phyloP scores from a whole-genome alignment of 64 coral and sea anemone genomes.

The Montipora cactus region DNA sequence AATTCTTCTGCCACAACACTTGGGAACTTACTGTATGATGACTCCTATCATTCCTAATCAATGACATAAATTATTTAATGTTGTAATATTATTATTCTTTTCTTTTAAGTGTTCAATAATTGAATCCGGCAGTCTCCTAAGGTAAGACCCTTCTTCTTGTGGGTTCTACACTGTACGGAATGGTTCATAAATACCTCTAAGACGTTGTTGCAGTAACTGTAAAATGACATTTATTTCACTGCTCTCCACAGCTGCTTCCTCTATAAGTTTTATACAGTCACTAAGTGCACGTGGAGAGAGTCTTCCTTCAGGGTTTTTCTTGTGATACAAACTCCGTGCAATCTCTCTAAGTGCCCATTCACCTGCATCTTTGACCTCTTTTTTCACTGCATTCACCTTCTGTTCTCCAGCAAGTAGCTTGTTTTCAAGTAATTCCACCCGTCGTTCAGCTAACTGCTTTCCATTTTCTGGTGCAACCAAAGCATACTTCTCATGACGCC shows the following conservation, averaged over 20 bases:
- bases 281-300: neutral
- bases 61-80: too few relatives aligned
- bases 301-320: constrained; percentile 58
- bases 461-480: constrained; percentile 63
- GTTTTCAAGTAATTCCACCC: constrained; percentile 67
- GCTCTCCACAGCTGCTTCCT: constrained; percentile 53
- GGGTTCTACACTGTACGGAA: neutral
- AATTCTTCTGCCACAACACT: too few relatives aligned
- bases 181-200: constrained; percentile 66
- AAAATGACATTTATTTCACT: constrained; percentile 49
- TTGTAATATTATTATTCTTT: too few relatives aligned
- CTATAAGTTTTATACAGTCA: constrained; percentile 47
- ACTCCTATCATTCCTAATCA: too few relatives aligned
- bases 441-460: constrained; percentile 53
- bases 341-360: constrained; percentile 49
- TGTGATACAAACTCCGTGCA: constrained; percentile 19
- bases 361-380: constrained; percentile 71
- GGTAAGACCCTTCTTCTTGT: too few relatives aligned
- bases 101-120: too few relatives aligned
- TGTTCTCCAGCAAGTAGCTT: constrained; percentile 46
- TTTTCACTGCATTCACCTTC: constrained; percentile 56
- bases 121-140: too few relatives aligned
- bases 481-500: constrained; percentile 70
- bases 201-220: constrained; percentile 44
- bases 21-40: too few relatives aligned